A percentile compares a stretch with the other conserved stretches of the same genome.
phyloP scores from a whole-genome alignment of 2,888 invertebrate species.

The Drosophila pullipes region DNA sequence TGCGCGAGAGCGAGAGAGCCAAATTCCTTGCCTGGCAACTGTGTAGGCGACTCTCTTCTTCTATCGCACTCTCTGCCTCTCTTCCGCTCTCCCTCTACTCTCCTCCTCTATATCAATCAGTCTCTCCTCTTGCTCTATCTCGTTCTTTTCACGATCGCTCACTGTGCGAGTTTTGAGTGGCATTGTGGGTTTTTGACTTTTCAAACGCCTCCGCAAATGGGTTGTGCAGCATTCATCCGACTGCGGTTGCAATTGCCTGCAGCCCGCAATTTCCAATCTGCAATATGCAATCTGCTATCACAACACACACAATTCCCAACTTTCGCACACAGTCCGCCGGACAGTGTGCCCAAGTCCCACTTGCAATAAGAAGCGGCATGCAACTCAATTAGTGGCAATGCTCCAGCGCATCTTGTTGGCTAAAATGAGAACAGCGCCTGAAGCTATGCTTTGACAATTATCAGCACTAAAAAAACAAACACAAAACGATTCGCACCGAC shows the following conservation, averaged over 20 bases:
- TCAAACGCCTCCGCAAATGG: background rate
- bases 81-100: background rate
- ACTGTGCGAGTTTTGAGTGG: slow-evolving; percentile 7
- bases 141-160: background rate
- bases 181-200: slow-evolving; percentile 14
- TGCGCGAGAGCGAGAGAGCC: slow-evolving; percentile 8
- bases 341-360: slow-evolving; percentile 6
- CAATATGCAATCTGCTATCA: slow-evolving; percentile 1
- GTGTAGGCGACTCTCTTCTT: slow-evolving; percentile 38
- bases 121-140: background rate
- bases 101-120: background rate
- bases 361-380: slow-evolving; percentile 52
- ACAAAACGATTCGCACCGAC: too few species aligned
- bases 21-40: slow-evolving; percentile 44
- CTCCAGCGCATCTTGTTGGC: slow-evolving; percentile 29
- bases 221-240: background rate
- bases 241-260: background rate
- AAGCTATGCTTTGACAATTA: slow-evolving; percentile 54
- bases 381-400: slow-evolving; percentile 69
- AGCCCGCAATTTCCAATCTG: background rate
- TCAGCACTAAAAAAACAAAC: background rate
- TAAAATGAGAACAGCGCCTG: slow-evolving; percentile 54
- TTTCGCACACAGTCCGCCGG: slow-evolving; percentile 4
- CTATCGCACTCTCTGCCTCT: background rate
- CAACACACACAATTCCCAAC: slow-evolving; percentile 16